phyloP scores from a whole-genome alignment of 2,113 vertebrate species.

The Mastomys natalensis region DNA sequence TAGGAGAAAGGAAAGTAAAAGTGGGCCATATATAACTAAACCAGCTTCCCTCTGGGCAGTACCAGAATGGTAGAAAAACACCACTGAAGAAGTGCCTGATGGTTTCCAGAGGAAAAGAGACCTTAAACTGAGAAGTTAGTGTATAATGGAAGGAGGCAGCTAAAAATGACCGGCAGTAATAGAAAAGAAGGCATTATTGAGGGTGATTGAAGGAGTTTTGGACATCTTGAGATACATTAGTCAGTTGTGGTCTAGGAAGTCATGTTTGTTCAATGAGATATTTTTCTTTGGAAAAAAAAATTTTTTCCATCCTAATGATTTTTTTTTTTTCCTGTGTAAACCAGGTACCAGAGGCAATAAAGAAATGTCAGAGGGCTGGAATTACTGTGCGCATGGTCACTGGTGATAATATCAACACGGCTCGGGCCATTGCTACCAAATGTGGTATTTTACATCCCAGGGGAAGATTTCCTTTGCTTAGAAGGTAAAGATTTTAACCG shows the following conservation, averaged over 20 bases:
- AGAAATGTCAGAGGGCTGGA: slow-evolving; percentile 96
- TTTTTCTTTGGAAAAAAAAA: slow-evolving; percentile 21
- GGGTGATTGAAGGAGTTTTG: background rate
- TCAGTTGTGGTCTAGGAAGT: background rate
- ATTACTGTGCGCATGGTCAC: slow-evolving; percentile 99
- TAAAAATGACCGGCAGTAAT: background rate
- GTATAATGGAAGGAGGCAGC: background rate
- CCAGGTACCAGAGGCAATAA: slow-evolving; percentile 98
- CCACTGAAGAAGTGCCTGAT: slow-evolving; percentile 17
- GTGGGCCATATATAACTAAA: background rate
- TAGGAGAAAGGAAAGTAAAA: background rate
- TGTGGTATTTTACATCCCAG: slow-evolving; percentile 96
- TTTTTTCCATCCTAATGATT: background rate
- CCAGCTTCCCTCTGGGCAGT: background rate
- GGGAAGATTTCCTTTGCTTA: slow-evolving; percentile 97
- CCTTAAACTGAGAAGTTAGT: slow-evolving; percentile 25
- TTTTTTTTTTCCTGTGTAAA: slow-evolving; percentile 24
- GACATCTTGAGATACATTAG: slow-evolving; percentile 10
- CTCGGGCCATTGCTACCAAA: slow-evolving; percentile 97
- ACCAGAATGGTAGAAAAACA: background rate
- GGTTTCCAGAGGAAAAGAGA: background rate
- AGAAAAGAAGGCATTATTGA: slow-evolving; percentile 6
- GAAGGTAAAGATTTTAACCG: slow-evolving; percentile 99
- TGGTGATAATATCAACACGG: slow-evolving; percentile 99
- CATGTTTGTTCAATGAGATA: background rate